phyloP scores from a whole-genome alignment of 2,888 invertebrate genomes.

The Isotomurus palustris region DNA sequence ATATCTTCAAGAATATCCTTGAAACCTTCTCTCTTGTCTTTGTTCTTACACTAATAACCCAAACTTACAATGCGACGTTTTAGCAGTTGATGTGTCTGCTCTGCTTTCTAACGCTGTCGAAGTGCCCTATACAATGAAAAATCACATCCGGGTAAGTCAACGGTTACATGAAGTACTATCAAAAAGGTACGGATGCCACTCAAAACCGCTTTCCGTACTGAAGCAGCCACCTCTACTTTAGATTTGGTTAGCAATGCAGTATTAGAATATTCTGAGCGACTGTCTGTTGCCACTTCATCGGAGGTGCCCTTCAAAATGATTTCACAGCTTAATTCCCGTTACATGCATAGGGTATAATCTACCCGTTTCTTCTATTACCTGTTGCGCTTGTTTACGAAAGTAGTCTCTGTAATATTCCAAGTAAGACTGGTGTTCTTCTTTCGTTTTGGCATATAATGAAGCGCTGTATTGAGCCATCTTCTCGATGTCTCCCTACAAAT shows the following conservation, averaged over 20 bases:
- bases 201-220: slow-evolving; percentile 46
- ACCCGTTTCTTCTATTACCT: too few relatives aligned
- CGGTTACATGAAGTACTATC: slow-evolving; percentile 38
- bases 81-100: slow-evolving; percentile 18
- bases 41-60: neutral
- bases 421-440: slow-evolving; percentile 66
- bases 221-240: slow-evolving; percentile 33
- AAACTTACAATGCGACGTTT: slow-evolving; percentile 13
- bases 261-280: too few relatives aligned
- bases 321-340: too few relatives aligned
- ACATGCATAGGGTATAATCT: too few relatives aligned
- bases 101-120: slow-evolving; percentile 21
- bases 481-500: slow-evolving; percentile 61
- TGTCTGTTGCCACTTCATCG: too few relatives aligned
- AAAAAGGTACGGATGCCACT: slow-evolving; percentile 44
- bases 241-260: too few relatives aligned
- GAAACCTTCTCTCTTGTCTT: too few relatives aligned
- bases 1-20: too few relatives aligned
- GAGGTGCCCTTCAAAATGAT: too few relatives aligned
- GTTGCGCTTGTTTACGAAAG: slow-evolving; percentile 50
- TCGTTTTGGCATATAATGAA: slow-evolving; percentile 65
- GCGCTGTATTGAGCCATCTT: slow-evolving; percentile 72
- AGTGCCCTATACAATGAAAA: slow-evolving; percentile 44
- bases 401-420: slow-evolving; percentile 69
- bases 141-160: slow-evolving; percentile 43